Base-by-base conservation (phyloP, 2,797 vertebrate species). In the Spinus olivaceus region DNA sequence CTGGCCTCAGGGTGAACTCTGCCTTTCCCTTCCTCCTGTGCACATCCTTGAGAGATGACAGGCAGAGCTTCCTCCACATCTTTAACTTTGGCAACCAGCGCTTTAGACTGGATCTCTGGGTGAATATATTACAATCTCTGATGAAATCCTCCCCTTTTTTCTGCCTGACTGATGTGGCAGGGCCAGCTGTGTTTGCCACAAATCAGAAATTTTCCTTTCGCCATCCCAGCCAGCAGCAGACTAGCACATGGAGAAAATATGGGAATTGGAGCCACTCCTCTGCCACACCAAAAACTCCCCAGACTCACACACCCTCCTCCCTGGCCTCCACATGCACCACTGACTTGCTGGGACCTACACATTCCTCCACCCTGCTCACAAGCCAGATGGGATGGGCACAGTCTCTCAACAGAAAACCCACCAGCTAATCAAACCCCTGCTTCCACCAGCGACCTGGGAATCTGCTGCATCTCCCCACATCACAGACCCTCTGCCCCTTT, bases 101-200 rank as follows among this genome's bases (percentile, higher is more conserved):
- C 19, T 64, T 61, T 30, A 70, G 53, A 21, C 30, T 78, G 53
- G 39, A 44, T 82, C 53, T 83, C 83, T 77, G 77, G 8, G 37
- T 69, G 19, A 76, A 41, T 54, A 67, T 74, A 72, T 76, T 47
- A 88, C 37, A 65, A 24, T 8, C 54, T 63, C 49, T 77, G 81
- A 93, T 82, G 42, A 94, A 86, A 92, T 22, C 46, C 61, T 74
- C 19, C 19, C 21, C 21, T 70, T 74, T 81, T 30, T 84, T 44
- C 60, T 20, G 12, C 33, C 20, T 88, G 61, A 87, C 44, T 91
- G 81, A 89, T 94, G 74, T 92, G 86, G 42, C 64, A 92, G 57
- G 46, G 24, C 57, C 83, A 90, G 59, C 60, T 93, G 83, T 64
- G n/a, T 50, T 70, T 89, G 81, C 78, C 86, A 94, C 41, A 60